Evolutionary conservation across 2,797 vertebrate species (phyloP).

Genomic region (Ptychadena robeensis): DNA sequence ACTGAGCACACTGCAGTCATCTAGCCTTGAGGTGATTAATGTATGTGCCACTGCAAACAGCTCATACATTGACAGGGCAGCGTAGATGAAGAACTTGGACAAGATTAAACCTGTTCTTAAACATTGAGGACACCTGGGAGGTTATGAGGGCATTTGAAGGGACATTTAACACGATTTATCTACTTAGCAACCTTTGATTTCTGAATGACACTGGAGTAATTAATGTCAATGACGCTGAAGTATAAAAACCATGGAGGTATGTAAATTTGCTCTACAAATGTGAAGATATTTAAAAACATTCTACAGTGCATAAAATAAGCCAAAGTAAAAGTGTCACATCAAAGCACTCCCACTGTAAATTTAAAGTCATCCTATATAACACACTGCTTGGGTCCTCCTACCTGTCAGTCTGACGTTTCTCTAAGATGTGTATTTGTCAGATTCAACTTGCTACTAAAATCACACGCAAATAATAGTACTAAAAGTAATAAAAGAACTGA

Average conservation of each 20-base stretch:
- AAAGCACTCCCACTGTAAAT: background rate
- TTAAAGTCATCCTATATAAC: background rate
- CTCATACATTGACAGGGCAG: conserved; percentile 40
- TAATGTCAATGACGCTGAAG: background rate
- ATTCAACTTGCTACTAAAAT: too few relatives aligned
- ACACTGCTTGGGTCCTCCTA: too few relatives aligned
- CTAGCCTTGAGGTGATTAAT: conserved; percentile 60
- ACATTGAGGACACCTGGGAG: conserved; percentile 20
- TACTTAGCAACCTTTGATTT: background rate
- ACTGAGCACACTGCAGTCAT: conserved; percentile 57
- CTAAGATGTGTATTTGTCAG: too few relatives aligned
- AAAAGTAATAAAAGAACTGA: too few relatives aligned
- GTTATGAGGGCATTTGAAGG: background rate
- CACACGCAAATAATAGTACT: too few relatives aligned
- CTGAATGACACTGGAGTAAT: background rate
- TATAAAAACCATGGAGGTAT: background rate
- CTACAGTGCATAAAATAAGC: too few relatives aligned
- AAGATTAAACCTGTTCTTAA: conserved; percentile 41
- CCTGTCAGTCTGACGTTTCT: too few relatives aligned
- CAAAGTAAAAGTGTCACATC: background rate
- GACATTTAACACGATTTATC: conserved; percentile 12
- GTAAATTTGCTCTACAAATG: too few relatives aligned
- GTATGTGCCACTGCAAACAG: conserved; percentile 56
- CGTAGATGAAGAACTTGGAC: conserved; percentile 49
- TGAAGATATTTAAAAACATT: too few relatives aligned